A percentile compares a stretch with the other conserved stretches of the same genome.
These are phyloP conservation scores for Brachionus sp. DNA, from an alignment of 1,140 invertebrate species.

Conservation along the genomic window DNA sequence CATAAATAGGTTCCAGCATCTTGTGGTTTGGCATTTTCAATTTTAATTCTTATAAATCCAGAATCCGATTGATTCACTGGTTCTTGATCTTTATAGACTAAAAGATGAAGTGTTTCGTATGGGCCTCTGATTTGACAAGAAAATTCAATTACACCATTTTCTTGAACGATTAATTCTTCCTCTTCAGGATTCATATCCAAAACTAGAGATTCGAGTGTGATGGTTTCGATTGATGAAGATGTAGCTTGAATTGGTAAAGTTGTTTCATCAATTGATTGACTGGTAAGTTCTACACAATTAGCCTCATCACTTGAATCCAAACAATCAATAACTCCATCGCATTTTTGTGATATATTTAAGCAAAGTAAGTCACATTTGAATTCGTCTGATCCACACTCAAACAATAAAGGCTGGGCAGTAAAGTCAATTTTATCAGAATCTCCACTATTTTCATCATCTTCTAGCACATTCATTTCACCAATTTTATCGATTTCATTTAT, in stretches of 20 bases:
- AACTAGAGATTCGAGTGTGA: neutral
- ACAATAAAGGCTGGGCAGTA: neutral
- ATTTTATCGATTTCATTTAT: neutral
- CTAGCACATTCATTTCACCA: neutral
- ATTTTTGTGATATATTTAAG: neutral
- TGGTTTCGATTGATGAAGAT: neutral
- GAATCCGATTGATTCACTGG: conserved; percentile 15
- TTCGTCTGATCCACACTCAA: neutral
- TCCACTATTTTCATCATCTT: conserved; percentile 21
- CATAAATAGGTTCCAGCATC: conserved; percentile 14
- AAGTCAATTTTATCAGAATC: neutral
- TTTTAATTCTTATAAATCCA: neutral
- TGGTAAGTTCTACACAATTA: neutral
- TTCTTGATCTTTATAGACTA: conserved; percentile 22
- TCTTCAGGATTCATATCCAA: neutral
- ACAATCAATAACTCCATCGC: neutral
- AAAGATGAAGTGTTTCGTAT: neutral
- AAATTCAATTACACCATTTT: neutral
- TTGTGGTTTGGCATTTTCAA: neutral
- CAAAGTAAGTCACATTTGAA: conserved; percentile 19
- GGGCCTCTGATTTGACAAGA: neutral
- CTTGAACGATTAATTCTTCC: neutral
- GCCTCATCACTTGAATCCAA: conserved; percentile 5
- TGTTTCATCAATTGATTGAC: neutral
- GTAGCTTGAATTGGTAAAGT: neutral